Evolutionary conservation across 1,140 invertebrate species (phyloP), one percentile per base, ranked within the genome.

Genomic region (Limonius californicus): DNA sequence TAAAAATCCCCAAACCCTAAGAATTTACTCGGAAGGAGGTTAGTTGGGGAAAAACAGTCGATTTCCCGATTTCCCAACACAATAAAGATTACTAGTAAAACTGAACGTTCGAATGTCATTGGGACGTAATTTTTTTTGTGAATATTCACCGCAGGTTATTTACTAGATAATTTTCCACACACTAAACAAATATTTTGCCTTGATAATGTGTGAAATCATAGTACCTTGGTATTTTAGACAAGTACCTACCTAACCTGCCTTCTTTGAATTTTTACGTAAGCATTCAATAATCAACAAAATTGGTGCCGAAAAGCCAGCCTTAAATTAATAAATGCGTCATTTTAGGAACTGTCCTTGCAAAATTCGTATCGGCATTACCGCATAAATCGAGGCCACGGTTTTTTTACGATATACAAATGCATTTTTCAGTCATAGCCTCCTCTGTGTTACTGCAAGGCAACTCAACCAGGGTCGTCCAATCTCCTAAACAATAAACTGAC

Each of bases 301-400:
- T 14, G 45, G 45, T 50, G 16, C 45, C 16, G 20, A 50, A 50
- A 50, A 50, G 16, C n/a, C 19, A 19, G 12, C 45, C 45, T 50
- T 50, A 50, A 21, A 18, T 50, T 50, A 45, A 6, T 19, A 50
- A 19, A 50, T 50, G 45, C 45, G 45, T 50, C 45, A 50, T 50
- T 50, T 50, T 21, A 50, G 45, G 45, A 50, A 50, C 12, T 50
- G 20, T 50, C 45, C 45, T 50, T 50, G 35, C n/a, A 14, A 9
- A 50, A 50, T 50, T 50, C 19, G 16, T 50, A 39, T 39, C 35
- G n/a, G 35, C 35, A 39, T 39, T 39, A 39, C 35, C 35, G n/a
- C 35, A 21, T 50, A 50, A 50, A 50, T 50, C 45, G 45, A 50
- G 45, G 45, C 45, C 45, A 39, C 9, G 9, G n/a, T 39, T 39